Conservation (phyloP, 2,113 vertebrate genomes). For the Xyliphius kryptos region DNA sequence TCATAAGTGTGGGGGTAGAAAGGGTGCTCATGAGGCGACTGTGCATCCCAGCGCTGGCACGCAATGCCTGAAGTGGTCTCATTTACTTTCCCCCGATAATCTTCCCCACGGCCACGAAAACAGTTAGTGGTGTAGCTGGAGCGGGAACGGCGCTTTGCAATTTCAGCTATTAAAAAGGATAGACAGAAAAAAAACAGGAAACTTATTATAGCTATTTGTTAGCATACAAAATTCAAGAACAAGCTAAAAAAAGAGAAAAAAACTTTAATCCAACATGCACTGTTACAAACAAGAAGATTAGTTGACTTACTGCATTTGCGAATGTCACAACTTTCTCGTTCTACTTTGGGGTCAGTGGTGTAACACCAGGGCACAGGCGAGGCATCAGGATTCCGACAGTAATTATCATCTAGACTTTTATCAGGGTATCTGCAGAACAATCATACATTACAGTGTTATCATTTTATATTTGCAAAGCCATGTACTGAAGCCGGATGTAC, state of each 20-base stretch:
- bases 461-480: no score
- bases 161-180: slow-evolving; percentile 49
- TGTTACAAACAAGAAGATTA: no score
- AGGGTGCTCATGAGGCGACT: slow-evolving; percentile 78
- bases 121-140: slow-evolving; percentile 69
- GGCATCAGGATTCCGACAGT: slow-evolving; percentile 90
- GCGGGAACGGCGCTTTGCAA: slow-evolving; percentile 57
- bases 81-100: slow-evolving; percentile 81
- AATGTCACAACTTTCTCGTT: slow-evolving; percentile 82
- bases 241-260: no score
- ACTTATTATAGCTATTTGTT: background rate
- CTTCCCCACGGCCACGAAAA: slow-evolving; percentile 81
- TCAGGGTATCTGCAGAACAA: slow-evolving; percentile 77
- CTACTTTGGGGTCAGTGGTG: slow-evolving; percentile 67
- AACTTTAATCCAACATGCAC: no score
- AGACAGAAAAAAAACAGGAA: background rate
- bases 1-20: slow-evolving; percentile 82
- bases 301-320: slow-evolving; percentile 80
- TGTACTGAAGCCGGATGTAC: no score
- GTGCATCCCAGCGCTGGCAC: slow-evolving; percentile 89
- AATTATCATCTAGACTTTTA: slow-evolving; percentile 89
- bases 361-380: slow-evolving; percentile 94
- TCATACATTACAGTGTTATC: background rate
- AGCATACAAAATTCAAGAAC: background rate
- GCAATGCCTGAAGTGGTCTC: slow-evolving; percentile 78